Evolutionary conservation across 2,113 vertebrate genomes (phyloP).

Genomic region (Tragelaphus strepsiceros): DNA sequence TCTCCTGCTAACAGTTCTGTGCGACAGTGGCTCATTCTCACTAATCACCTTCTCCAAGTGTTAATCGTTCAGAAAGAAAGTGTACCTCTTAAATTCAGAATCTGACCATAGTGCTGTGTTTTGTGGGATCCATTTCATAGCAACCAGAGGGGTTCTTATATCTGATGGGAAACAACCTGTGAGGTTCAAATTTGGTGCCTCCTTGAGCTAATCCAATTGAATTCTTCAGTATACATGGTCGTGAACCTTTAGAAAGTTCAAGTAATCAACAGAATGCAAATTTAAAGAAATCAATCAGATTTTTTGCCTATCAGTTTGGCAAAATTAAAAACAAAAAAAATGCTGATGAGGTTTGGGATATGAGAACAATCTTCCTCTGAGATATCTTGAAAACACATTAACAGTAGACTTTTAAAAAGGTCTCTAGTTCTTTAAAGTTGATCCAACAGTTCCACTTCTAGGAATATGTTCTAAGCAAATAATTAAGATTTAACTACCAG

Average conservation of each 20-base stretch:
- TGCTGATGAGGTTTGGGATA: not conserved
- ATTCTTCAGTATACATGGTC: not conserved
- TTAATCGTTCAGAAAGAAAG: not conserved
- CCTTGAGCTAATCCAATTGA: not conserved
- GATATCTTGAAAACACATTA: not conserved
- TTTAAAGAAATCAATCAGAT: not conserved
- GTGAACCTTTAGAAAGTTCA: not conserved
- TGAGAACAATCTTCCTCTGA: not conserved
- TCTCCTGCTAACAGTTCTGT: not conserved
- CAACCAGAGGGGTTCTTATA: not conserved
- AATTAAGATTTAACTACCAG: not conserved
- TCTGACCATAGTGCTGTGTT: not conserved
- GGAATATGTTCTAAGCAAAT: not conserved
- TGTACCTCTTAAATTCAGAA: not conserved
- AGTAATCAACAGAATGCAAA: not conserved
- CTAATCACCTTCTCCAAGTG: not conserved
- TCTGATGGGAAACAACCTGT: not conserved
- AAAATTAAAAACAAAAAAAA: not conserved
- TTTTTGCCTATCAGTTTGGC: not conserved
- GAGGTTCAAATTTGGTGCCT: not conserved
- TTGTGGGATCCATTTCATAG: not conserved
- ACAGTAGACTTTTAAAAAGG: not conserved
- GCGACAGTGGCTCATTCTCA: not conserved
- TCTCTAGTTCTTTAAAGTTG: not conserved
- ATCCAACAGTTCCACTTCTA: not conserved